Evolutionary conservation across 2,797 vertebrate species (phyloP).

Genomic region (Mormyrus proboscirostris): DNA sequence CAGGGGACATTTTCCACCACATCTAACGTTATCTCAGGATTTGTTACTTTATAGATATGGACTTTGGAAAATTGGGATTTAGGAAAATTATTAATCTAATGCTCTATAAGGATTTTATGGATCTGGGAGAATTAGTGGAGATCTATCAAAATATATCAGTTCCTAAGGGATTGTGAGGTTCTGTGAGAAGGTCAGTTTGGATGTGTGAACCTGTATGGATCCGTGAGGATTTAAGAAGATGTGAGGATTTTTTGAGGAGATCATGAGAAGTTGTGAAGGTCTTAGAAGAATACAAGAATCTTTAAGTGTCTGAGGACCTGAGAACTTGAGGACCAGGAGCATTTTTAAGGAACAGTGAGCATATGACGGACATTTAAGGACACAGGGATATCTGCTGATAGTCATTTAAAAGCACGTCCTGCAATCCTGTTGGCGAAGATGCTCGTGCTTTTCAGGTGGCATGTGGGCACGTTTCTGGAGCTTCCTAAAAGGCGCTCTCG

Average conservation of each 20-base stretch:
- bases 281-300: conserved; percentile 40
- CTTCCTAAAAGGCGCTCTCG: background rate
- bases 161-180: background rate
- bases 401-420: background rate
- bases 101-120: conserved; percentile 29
- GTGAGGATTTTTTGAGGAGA: conserved; percentile 51
- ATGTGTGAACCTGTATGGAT: background rate
- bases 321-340: conserved; percentile 54
- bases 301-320: background rate
- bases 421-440: background rate
- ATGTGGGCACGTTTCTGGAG: background rate
- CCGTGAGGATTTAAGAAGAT: conserved; percentile 25
- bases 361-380: background rate
- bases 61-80: background rate
- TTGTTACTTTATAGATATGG: background rate
- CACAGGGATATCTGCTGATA: background rate
- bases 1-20: background rate
- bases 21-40: background rate
- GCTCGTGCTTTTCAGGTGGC: background rate
- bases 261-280: conserved; percentile 57
- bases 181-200: conserved; percentile 57
- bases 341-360: conserved; percentile 27
- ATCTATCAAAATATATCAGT: conserved; percentile 51
- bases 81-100: background rate
- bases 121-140: conserved; percentile 44